These are phyloP conservation scores for Coleophora flavipennella DNA, from an alignment of 2,888 invertebrate species.

Conservation along the genomic window DNA sequence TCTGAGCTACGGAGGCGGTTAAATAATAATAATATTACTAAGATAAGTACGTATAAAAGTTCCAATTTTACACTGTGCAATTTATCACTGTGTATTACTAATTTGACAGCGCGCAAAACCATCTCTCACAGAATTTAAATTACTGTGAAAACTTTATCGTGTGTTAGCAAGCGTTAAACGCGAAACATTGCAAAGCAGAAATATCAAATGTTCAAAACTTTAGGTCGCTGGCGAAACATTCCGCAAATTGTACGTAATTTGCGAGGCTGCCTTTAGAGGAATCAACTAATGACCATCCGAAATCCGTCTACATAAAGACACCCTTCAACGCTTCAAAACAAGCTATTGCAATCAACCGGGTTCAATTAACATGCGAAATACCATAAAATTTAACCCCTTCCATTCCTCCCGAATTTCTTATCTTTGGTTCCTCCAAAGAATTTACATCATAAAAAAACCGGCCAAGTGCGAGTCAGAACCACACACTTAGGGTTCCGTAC, in stretches of 20 bases:
- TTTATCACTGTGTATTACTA: no score
- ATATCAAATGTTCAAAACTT: conserved; percentile 47
- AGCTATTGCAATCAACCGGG: conserved; percentile 22
- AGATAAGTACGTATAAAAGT: no score
- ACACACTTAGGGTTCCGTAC: no score
- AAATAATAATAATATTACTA: no score
- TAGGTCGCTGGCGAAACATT: conserved; percentile 33
- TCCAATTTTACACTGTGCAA: no score
- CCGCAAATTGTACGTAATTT: conserved; percentile 55
- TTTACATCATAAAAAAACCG: no score
- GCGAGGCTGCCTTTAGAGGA: conserved; percentile 32
- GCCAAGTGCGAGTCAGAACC: no score
- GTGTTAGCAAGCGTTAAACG: conserved; percentile 4
- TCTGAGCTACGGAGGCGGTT: no score
- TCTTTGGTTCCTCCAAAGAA: no score
- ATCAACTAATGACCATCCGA: conserved; percentile 44
- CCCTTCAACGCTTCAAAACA: conserved; percentile 22
- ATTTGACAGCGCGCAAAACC: no score
- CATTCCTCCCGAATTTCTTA: no score
- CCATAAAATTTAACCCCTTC: no score
- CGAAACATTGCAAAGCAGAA: conserved; percentile 19
- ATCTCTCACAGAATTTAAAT: conserved; percentile 21
- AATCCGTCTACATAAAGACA: conserved; percentile 34
- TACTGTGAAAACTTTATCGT: conserved; percentile 17
- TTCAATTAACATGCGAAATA: conserved; percentile 5